Evolutionary conservation across 2,888 invertebrate genomes (phyloP).

Genomic region (Athripsodes cinereus): DNA sequence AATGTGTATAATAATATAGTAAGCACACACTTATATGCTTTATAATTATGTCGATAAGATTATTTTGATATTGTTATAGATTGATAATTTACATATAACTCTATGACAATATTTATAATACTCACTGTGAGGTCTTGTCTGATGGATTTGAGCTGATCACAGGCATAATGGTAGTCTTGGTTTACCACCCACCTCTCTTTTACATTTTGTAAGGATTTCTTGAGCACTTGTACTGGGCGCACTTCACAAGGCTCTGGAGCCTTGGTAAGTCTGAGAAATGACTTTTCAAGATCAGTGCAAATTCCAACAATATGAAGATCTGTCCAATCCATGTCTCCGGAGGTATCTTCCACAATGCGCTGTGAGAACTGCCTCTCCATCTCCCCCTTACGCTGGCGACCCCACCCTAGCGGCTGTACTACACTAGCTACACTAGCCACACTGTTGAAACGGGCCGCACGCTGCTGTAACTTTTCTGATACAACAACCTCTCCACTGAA

Average conservation of each 20-base stretch:
- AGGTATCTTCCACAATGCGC: constrained; percentile 52
- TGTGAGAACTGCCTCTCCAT: constrained; percentile 36
- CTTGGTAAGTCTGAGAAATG: constrained; percentile 91
- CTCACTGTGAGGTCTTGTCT: constrained; percentile 96
- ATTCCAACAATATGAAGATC: constrained; percentile 91
- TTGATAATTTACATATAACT: neutral
- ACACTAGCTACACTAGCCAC: constrained; percentile 38
- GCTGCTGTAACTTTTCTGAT: constrained; percentile 73
- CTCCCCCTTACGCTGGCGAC: constrained; percentile 31
- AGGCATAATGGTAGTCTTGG: constrained; percentile 93
- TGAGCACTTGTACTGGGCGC: constrained; percentile 81
- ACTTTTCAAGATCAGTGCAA: constrained; percentile 91
- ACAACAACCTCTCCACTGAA: constrained; percentile 62
- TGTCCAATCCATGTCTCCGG: constrained; percentile 75
- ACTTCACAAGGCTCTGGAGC: constrained; percentile 90
- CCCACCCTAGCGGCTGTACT: constrained; percentile 42
- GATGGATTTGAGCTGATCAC: constrained; percentile 98
- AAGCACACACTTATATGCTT: too few species aligned
- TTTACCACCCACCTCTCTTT: constrained; percentile 85
- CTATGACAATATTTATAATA: constrained; percentile 12
- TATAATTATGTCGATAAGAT: too few species aligned
- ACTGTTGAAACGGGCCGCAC: constrained; percentile 78
- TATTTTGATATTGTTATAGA: too few species aligned
- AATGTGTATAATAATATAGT: too few species aligned
- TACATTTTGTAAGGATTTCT: constrained; percentile 80